A percentile compares a stretch with the other conserved stretches of the same genome.
phyloP scores from a whole-genome alignment of 2,888 invertebrate species.

The Julus scanicus region DNA sequence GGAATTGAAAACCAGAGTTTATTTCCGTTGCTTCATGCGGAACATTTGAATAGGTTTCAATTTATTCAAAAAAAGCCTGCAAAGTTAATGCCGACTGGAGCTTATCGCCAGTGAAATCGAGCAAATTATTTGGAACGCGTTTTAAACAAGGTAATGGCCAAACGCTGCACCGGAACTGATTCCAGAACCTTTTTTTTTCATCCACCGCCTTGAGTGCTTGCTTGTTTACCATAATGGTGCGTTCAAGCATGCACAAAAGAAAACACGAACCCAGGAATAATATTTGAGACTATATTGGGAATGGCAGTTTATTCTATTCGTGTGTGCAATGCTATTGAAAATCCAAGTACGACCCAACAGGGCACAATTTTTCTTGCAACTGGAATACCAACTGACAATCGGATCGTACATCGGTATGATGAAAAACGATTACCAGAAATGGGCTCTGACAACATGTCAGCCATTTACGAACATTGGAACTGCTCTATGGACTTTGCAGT shows the following conservation, averaged over 20 bases:
- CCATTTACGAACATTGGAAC: too few relatives aligned
- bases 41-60: slow-evolving; percentile 21
- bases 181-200: not conserved
- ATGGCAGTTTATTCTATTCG: not conserved
- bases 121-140: slow-evolving; percentile 30
- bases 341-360: not conserved
- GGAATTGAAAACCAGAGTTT: not conserved
- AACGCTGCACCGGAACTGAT: slow-evolving; percentile 21
- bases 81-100: slow-evolving; percentile 20
- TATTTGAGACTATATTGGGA: not conserved
- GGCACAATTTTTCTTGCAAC: too few relatives aligned
- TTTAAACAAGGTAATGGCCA: slow-evolving; percentile 19
- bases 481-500: too few relatives aligned
- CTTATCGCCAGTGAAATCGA: slow-evolving; percentile 10
- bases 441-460: too few relatives aligned
- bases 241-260: slow-evolving; percentile 8
- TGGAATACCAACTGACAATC: too few relatives aligned
- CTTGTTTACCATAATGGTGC: not conserved
- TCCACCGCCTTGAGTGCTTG: not conserved
- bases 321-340: not conserved
- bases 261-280: not conserved
- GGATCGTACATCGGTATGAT: too few relatives aligned
- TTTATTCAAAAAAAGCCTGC: slow-evolving; percentile 12
- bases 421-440: too few relatives aligned
- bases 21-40: slow-evolving; percentile 23